Percentiles rank a stretch among this genome's conserved stretches.
Conservation (phyloP, 2,888 invertebrate species). For the Reticulitermes lucifugus region DNA sequence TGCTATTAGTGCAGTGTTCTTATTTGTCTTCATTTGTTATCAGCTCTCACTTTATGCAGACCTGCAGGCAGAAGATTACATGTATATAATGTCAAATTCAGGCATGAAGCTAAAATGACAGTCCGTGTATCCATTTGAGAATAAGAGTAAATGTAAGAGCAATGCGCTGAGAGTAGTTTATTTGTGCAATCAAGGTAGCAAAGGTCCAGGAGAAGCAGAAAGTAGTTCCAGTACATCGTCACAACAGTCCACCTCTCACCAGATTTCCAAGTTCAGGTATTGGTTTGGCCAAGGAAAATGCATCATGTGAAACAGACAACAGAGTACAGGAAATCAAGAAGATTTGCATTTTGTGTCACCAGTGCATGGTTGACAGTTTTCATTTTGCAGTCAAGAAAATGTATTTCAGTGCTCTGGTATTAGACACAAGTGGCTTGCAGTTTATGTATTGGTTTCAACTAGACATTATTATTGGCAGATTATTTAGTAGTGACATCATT, state of each 20-base stretch:
- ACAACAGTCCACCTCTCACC: slow-evolving; percentile 46
- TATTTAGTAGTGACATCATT: too few relatives aligned
- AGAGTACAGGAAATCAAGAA: slow-evolving; percentile 23
- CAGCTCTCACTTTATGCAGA: slow-evolving; percentile 47
- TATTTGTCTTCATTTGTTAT: slow-evolving; percentile 14
- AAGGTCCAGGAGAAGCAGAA: slow-evolving; percentile 35
- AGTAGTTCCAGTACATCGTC: slow-evolving; percentile 46
- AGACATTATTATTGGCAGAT: too few relatives aligned
- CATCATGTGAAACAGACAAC: slow-evolving; percentile 19
- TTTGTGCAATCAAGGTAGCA: slow-evolving; percentile 8
- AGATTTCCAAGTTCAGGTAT: not conserved
- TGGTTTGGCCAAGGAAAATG: not conserved
- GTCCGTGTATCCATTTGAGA: not conserved
- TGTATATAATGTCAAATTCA: slow-evolving; percentile 30
- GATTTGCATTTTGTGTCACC: not conserved
- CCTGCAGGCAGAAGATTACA: slow-evolving; percentile 44
- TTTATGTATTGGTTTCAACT: too few relatives aligned
- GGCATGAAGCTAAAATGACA: slow-evolving; percentile 20
- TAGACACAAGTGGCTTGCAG: too few relatives aligned
- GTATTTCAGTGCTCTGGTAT: too few relatives aligned
- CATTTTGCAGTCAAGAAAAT: too few relatives aligned
- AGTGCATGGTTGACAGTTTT: not conserved
- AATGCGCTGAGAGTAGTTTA: not conserved
- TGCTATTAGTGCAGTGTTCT: not conserved
- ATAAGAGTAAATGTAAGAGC: slow-evolving; percentile 3